A percentile compares a stretch with the other conserved stretches of the same genome.
Conservation (phyloP, 2,888 invertebrate species). For the Drosophila basisetae region DNA sequence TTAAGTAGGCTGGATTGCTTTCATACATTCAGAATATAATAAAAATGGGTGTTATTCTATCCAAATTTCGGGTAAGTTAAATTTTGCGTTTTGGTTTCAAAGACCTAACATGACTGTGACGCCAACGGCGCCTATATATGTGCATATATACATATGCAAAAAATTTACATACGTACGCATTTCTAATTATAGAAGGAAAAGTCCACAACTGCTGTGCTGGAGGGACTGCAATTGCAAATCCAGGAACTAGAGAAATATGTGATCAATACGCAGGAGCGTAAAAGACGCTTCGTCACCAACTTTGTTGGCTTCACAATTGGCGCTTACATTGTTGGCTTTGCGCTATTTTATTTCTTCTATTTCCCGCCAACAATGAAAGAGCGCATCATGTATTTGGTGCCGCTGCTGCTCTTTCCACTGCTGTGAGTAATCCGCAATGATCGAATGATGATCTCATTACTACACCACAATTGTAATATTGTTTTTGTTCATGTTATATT, state of each 20-base stretch:
- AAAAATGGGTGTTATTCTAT: conserved; percentile 89
- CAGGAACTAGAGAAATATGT: conserved; percentile 92
- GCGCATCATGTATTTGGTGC: conserved; percentile 91
- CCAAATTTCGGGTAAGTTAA: conserved; percentile 89
- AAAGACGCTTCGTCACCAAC: conserved; percentile 92
- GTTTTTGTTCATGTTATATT: conserved; percentile 21
- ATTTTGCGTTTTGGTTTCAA: not conserved
- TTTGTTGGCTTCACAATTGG: conserved; percentile 90
- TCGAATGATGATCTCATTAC: conserved; percentile 39
- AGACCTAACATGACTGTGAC: conserved; percentile 20
- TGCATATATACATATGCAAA: conserved; percentile 26
- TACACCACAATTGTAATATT: conserved; percentile 14
- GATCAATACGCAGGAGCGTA: conserved; percentile 91
- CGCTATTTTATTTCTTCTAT: conserved; percentile 92
- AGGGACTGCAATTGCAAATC: conserved; percentile 92
- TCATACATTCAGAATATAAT: conserved; percentile 12
- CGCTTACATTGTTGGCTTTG: conserved; percentile 89
- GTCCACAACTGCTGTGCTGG: conserved; percentile 87
- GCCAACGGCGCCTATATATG: conserved; percentile 25
- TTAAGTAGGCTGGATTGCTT: conserved; percentile 50
- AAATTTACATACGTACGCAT: conserved; percentile 48
- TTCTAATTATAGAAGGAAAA: conserved; percentile 86
- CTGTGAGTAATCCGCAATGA: conserved; percentile 88
- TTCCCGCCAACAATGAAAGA: conserved; percentile 91
- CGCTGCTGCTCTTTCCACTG: conserved; percentile 92